These are phyloP conservation scores for Ypsolopha scabrella DNA, from an alignment of 2,888 invertebrate species.

Conservation along the genomic window DNA sequence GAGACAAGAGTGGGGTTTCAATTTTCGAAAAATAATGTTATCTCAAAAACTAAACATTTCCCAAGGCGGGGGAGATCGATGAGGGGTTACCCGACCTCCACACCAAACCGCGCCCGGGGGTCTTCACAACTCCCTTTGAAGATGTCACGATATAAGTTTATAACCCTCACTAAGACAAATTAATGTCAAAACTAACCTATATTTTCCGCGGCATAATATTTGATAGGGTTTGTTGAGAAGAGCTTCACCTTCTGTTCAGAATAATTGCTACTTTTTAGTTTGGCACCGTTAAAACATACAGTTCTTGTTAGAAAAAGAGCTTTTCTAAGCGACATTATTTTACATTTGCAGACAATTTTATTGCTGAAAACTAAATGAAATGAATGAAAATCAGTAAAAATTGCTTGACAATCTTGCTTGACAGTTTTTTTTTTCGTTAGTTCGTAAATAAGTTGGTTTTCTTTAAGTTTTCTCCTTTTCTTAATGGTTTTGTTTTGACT, in stretches of 20 bases:
- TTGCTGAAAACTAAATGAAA: neutral
- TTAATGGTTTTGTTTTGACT: no score
- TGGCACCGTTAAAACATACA: conserved; percentile 35
- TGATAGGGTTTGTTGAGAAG: conserved; percentile 34
- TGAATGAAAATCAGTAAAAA: neutral
- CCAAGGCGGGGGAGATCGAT: no score
- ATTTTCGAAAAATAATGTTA: no score
- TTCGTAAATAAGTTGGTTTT: no score
- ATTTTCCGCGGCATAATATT: conserved; percentile 51
- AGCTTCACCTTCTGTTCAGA: conserved; percentile 40
- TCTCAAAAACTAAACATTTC: no score
- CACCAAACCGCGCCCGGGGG: no score
- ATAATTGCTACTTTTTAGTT: conserved; percentile 34
- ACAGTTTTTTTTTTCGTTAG: neutral
- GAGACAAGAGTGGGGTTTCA: no score
- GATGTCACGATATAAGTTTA: no score
- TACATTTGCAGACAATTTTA: conserved; percentile 15
- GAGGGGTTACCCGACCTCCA: no score
- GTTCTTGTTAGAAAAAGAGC: conserved; percentile 43
- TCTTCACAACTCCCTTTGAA: no score
- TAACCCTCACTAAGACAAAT: no score
- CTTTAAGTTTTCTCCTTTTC: no score
- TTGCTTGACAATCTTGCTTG: neutral
- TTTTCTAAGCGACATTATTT: conserved; percentile 55
- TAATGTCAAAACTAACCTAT: conserved; percentile 54